These are phyloP conservation scores for Brachypalpus laphriformis DNA, from an alignment of 2,888 invertebrate genomes.

Conservation along the genomic window DNA sequence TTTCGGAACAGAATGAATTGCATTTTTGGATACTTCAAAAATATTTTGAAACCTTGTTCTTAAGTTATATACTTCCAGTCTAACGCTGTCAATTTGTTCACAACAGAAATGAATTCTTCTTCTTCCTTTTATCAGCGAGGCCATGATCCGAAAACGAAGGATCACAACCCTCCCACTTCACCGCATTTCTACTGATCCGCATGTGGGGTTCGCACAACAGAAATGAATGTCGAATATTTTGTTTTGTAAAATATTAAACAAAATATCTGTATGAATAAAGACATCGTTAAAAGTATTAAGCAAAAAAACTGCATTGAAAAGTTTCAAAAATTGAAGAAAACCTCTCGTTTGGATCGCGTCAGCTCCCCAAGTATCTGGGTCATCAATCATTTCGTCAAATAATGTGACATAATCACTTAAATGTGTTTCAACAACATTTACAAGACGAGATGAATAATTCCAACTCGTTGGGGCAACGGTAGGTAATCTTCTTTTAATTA, in stretches of 20 bases:
- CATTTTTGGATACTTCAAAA: not conserved
- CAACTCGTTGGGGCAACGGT: not conserved
- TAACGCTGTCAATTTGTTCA: constrained; percentile 12
- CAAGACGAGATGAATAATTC: not conserved
- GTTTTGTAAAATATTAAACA: not conserved
- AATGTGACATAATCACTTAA: not conserved
- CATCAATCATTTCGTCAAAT: constrained; percentile 4
- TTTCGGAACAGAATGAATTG: not conserved
- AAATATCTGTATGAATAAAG: not conserved
- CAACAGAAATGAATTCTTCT: too few relatives aligned
- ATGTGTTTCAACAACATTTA: not conserved
- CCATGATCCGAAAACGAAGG: too few relatives aligned
- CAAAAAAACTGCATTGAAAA: not conserved
- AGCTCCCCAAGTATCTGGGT: constrained; percentile 2
- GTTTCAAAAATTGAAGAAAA: not conserved
- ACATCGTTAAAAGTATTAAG: not conserved
- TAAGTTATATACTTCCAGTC: too few relatives aligned
- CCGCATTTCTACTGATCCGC: too few relatives aligned
- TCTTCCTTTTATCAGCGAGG: too few relatives aligned
- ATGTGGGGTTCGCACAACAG: too few relatives aligned
- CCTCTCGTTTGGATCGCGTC: constrained; percentile 6
- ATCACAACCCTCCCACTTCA: too few relatives aligned
- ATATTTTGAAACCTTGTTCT: not conserved
- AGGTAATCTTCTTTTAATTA: too few relatives aligned
- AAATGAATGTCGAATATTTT: not conserved